Percentiles rank a stretch among this genome's conserved stretches.
phyloP scores from a whole-genome alignment of 1,140 invertebrate genomes.

The Coenobita brevimanus region DNA sequence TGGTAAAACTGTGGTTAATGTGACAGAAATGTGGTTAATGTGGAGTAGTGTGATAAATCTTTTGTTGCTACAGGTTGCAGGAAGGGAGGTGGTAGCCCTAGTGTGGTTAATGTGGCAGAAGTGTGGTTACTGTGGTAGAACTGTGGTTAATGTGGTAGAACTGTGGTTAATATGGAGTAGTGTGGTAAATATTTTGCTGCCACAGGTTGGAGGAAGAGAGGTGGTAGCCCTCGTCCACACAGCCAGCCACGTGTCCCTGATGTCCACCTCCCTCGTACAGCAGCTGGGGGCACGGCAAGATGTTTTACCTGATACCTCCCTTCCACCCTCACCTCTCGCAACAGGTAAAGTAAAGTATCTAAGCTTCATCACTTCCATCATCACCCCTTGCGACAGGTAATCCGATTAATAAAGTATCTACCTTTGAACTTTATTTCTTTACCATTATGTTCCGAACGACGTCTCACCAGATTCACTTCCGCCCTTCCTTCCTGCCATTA shows the following conservation, averaged over 20 bases:
- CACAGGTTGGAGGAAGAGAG: constrained; percentile 44
- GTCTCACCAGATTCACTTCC: too few species aligned
- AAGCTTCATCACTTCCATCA: constrained; percentile 11
- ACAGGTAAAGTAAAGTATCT: background rate
- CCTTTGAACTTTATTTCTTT: too few species aligned
- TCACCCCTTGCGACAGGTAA: constrained; percentile 8
- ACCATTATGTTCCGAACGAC: too few species aligned
- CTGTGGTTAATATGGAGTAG: too few species aligned
- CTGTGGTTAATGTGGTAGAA: too few species aligned
- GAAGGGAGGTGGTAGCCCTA: too few species aligned
- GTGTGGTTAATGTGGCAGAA: background rate
- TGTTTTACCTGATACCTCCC: constrained; percentile 46
- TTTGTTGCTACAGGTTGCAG: too few species aligned
- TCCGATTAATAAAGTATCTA: too few species aligned
- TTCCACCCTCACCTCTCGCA: constrained; percentile 56
- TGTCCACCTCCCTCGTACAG: constrained; percentile 45
- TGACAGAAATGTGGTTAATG: too few species aligned
- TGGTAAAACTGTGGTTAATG: too few species aligned
- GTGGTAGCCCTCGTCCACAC: constrained; percentile 65
- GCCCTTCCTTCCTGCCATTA: too few species aligned
- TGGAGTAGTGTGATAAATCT: too few species aligned
- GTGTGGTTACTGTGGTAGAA: background rate
- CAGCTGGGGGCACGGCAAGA: constrained; percentile 51
- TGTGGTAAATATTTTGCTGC: background rate
- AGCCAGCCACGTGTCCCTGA: constrained; percentile 61